Percentiles rank a stretch among this genome's conserved stretches.
These are phyloP conservation scores for Drosophila kambysellisi DNA, from an alignment of 2,888 invertebrate genomes.

Conservation along the genomic window DNA sequence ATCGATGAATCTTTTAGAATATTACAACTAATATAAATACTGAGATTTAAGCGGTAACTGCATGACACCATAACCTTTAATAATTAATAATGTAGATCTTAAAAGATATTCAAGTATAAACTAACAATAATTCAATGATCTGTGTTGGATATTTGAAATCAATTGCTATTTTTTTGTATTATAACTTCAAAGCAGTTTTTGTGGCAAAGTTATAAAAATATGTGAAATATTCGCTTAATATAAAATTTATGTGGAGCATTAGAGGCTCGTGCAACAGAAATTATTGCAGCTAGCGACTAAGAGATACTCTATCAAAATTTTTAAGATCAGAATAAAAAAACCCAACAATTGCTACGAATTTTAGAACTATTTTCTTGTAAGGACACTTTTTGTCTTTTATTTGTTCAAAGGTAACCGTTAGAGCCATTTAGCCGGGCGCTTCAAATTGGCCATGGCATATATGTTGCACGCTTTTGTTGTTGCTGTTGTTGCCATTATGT, in stretches of 20 bases:
- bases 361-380: background rate
- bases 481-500: slow-evolving; percentile 49
- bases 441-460: slow-evolving; percentile 54
- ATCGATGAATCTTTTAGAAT: background rate
- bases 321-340: background rate
- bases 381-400: too few species aligned
- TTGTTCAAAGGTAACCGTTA: slow-evolving; percentile 48
- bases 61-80: background rate
- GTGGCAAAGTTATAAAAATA: background rate
- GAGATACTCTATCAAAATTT: background rate
- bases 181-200: background rate
- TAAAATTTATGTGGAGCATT: background rate
- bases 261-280: too few species aligned
- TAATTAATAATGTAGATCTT: background rate
- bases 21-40: background rate
- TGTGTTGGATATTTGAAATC: background rate
- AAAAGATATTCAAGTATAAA: background rate
- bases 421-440: slow-evolving; percentile 32
- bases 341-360: background rate
- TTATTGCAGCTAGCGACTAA: background rate
- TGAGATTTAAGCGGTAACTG: background rate
- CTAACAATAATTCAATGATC: background rate
- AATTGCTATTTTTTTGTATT: background rate
- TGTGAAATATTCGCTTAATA: background rate
- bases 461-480: slow-evolving; percentile 33